Conservation (phyloP, 2,888 invertebrate species). For the Lasioglossum zephyrum region DNA sequence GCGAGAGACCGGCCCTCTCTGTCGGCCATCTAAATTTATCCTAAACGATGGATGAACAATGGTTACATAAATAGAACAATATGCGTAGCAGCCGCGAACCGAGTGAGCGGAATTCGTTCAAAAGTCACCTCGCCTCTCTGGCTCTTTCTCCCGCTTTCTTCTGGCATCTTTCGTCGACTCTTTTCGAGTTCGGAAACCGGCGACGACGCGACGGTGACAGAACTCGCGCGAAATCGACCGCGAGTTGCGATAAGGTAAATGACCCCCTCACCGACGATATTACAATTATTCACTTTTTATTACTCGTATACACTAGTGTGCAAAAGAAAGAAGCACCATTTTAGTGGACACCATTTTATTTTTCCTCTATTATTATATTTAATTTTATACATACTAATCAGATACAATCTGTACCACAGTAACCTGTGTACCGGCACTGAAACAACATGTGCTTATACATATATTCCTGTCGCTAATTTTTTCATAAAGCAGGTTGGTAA, state of each 20-base stretch:
- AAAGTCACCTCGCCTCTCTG: conserved; percentile 77
- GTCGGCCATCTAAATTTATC: conserved; percentile 81
- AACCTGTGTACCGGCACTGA: too few species aligned
- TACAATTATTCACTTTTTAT: neutral
- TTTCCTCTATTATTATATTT: neutral
- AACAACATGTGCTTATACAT: too few species aligned
- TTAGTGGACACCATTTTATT: neutral
- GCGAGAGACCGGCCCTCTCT: conserved; percentile 66
- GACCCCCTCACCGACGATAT: neutral
- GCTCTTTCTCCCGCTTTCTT: conserved; percentile 61
- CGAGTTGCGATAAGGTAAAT: neutral
- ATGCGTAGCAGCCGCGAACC: conserved; percentile 78
- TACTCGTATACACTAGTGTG: too few species aligned
- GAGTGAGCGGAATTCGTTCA: conserved; percentile 78
- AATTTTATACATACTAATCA: too few species aligned
- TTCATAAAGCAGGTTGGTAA: too few species aligned
- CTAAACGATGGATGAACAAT: conserved; percentile 84
- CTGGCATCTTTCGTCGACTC: conserved; percentile 43
- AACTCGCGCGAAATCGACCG: conserved; percentile 37
- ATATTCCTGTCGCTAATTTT: too few species aligned
- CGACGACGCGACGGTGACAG: conserved; percentile 29
- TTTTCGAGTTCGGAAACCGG: conserved; percentile 29
- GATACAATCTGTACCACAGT: too few species aligned
- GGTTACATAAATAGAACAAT: conserved; percentile 84
- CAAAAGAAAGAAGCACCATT: too few species aligned